Evolutionary conservation across 2,888 invertebrate species (phyloP), one percentile per base, ranked within the genome.

Genomic region (Eristalinus sepulchralis): DNA sequence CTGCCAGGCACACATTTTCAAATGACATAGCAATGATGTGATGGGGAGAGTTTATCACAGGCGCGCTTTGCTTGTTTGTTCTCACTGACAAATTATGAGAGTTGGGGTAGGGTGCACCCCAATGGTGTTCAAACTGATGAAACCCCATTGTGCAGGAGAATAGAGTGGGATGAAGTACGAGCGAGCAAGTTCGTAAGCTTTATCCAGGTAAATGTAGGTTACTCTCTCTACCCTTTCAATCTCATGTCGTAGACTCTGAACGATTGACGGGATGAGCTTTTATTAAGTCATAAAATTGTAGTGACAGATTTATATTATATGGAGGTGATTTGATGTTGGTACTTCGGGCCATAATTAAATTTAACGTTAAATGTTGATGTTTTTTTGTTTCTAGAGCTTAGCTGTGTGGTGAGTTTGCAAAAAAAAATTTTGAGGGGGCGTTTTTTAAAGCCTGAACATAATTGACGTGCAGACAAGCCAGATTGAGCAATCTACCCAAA

Each of bases 171-270:
- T 62, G 57, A 39, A 33, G 64, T 53, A 47, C 17, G n/a, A n/a
- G 17, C 4, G n/a, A n/a, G 17, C 4, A 34, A 73, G 60, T 47
- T 68, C 76, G 80, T 62, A 60, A 71, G 75, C 70, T 80, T 67
- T 76, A 55, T 75, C 55, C 67, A 80, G 62, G 80, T 73, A 63
- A 80, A 80, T 80, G 63, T 84, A 67, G 75, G 80, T 71, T 76
- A 80, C 11, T 20, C 22, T 76, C 64, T 47, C 20, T 6, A 68
- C 9, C n/a, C 13, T 17, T 47, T 17, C 47, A 17, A 47, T 3
- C 27, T 5, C 27, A 39, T 6, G 13, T 17, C 8, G 17, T 47
- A 17, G 8, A 1, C 17, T n/a, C n/a, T n/a, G n/a, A n/a, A 17
- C 17, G 47, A 47, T 47, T 47, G 17, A 17, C 47, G 47, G 47